These are phyloP conservation scores for Xenops minutus DNA, from an alignment of 2,797 vertebrate species.

Conservation along the genomic window DNA sequence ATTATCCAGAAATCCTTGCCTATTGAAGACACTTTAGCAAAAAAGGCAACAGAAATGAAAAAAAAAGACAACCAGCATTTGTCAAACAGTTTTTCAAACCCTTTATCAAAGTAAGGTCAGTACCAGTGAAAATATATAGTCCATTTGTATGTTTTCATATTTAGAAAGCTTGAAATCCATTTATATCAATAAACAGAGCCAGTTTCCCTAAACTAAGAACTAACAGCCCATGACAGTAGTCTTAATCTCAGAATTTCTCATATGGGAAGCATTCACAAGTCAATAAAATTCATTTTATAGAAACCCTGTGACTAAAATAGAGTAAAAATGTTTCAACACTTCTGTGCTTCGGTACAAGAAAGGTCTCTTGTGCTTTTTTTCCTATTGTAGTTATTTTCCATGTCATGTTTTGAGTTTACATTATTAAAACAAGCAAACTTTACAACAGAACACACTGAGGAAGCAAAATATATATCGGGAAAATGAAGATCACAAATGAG, in stretches of 20 bases:
- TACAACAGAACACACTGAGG: background rate
- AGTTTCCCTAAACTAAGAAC: background rate
- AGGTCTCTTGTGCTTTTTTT: rapidly evolving
- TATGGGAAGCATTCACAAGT: background rate
- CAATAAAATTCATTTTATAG: background rate
- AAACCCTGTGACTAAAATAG: background rate
- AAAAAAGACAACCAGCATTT: background rate
- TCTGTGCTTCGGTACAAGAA: background rate
- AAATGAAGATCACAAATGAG: background rate
- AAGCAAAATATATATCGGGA: background rate
- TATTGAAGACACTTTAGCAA: background rate
- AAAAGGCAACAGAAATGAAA: background rate
- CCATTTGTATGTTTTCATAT: background rate
- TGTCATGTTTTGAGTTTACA: background rate
- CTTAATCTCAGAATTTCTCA: background rate
- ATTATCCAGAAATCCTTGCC: background rate
- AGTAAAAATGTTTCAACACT: background rate
- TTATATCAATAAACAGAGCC: background rate
- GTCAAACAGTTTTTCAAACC: background rate
- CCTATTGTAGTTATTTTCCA: background rate
- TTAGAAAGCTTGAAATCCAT: background rate
- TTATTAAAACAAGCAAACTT: background rate
- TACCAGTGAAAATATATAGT: background rate
- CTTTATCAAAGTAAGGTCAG: background rate
- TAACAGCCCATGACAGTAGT: background rate